phyloP scores from a whole-genome alignment of 2,113 vertebrate species.

The Potamarius usumacintae region DNA sequence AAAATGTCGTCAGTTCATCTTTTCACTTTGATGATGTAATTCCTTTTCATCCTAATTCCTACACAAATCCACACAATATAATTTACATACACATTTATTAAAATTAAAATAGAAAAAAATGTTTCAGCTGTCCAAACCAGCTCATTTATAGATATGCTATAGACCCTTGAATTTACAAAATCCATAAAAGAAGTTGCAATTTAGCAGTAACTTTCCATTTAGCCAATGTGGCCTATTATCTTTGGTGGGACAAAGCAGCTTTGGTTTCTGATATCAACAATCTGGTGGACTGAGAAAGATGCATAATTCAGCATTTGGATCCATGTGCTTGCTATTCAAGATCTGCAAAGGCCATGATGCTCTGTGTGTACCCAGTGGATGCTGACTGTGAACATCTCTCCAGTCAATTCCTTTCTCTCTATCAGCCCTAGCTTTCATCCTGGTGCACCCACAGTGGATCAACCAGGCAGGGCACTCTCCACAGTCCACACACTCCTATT shows the following conservation, averaged over 20 bases:
- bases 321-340: slow-evolving; percentile 30
- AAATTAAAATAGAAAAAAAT: not conserved
- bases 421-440: not conserved
- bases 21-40: not conserved
- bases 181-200: not conserved
- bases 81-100: not conserved
- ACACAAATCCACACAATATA: not conserved
- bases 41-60: not conserved
- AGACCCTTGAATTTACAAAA: not conserved
- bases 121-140: not conserved
- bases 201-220: not conserved
- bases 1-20: not conserved
- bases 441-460: slow-evolving; percentile 6
- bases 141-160: not conserved
- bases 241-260: slow-evolving; percentile 27
- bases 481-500: not conserved
- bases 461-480: slow-evolving; percentile 1
- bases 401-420: slow-evolving; percentile 30
- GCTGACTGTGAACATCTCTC: slow-evolving; percentile 15
- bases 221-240: slow-evolving; percentile 24
- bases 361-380: slow-evolving; percentile 18
- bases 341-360: slow-evolving; percentile 29
- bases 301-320: slow-evolving; percentile 55
- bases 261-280: slow-evolving; percentile 32
- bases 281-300: slow-evolving; percentile 43